Evolutionary conservation across 2,888 invertebrate genomes (phyloP), one percentile per base, ranked within the genome.

Genomic region (Antheraea yamamai): DNA sequence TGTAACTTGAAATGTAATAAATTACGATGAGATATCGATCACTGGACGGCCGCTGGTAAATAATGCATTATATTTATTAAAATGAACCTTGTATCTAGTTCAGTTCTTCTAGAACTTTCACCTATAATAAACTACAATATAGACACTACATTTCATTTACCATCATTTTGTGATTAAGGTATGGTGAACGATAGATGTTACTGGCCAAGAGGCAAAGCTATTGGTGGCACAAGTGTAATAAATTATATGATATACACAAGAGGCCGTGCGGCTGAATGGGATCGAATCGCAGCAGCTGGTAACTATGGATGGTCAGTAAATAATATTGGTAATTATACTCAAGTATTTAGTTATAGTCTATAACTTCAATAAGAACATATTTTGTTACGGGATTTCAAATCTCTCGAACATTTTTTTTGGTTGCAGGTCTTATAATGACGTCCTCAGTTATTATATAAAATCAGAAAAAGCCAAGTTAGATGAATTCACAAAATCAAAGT

Each of bases 171-270:
- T 70, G 79, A 84, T 79, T 23, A 84, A 89, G 94, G 93, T 6
- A 90, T 95, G 89, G 81, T 84, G 64, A 92, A 93, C 75, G 83
- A 89, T 64, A 83, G 88, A 75, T 96, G 97, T 83, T 96, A 95
- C 81, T 96, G 97, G 96, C 97, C 97, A 0, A 93, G 97, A 77
- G 98, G 98, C 0, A 96, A 96, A 85, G 97, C 96, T 0, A 88
- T 97, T 26, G 98, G 98, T 0, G 98, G 98, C 0, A 97, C 97
- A 4, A 97, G 97, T 51, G 96, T 97, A 18, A 96, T 98, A 8
- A 98, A 98, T 91, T 98, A 97, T 85, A 96, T 98, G 96, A 95
- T 97, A 8, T 98, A 98, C 87, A 96, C 97, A 0, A 95, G 98
- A 73, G 98, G 98, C 0, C 95, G 96, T 77, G 95, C 95, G 55